Evolutionary conservation across 2,113 vertebrate genomes (phyloP).

Genomic region (Scortum barcoo): DNA sequence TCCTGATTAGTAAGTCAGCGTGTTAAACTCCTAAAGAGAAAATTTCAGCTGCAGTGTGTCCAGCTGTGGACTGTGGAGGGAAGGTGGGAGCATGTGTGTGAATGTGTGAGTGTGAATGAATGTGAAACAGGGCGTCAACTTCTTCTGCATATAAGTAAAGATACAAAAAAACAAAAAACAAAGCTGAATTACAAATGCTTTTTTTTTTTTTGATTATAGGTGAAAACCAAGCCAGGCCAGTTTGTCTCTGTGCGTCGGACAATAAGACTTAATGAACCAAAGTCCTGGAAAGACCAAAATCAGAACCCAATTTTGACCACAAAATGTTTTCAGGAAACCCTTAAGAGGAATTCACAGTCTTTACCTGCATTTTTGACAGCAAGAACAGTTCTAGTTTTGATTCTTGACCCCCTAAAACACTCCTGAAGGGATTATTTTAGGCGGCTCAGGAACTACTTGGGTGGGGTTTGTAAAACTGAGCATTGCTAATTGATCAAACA

Average conservation of each 20-base stretch:
- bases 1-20: constrained; percentile 30
- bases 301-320: neutral
- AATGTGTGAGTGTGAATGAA: neutral
- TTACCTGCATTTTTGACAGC: neutral
- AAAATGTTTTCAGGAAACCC: neutral
- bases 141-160: neutral
- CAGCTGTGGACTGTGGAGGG: constrained; percentile 15
- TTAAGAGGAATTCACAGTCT: neutral
- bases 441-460: neutral
- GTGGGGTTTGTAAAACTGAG: neutral
- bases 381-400: neutral
- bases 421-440: neutral
- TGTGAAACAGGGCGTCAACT: constrained; percentile 1
- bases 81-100: neutral
- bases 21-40: constrained; percentile 33
- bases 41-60: constrained; percentile 25
- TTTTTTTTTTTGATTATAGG: neutral
- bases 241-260: neutral
- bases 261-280: neutral
- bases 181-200: neutral
- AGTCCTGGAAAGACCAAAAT: neutral
- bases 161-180: constrained; percentile 6
- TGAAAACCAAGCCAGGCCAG: neutral
- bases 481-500: too few relatives aligned
- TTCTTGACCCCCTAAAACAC: neutral